Conservation (phyloP, 1,140 invertebrate species). For the Achatina immaculata region DNA sequence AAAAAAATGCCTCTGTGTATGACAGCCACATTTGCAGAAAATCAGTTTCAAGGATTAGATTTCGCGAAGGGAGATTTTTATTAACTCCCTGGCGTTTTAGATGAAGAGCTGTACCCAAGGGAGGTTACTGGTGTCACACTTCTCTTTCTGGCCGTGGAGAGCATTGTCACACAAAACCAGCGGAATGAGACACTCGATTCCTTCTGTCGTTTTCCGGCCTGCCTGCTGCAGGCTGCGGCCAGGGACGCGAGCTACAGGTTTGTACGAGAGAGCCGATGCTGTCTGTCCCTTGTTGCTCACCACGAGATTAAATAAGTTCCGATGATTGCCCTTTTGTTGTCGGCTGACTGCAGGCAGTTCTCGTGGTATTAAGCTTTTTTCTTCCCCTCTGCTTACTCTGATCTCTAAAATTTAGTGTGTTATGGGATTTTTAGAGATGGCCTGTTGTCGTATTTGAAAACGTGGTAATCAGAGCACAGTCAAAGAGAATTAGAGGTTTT, state of each 20-base stretch:
- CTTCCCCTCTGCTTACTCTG: background rate
- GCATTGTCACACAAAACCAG: background rate
- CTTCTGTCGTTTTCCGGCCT: conserved; percentile 1
- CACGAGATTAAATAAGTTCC: background rate
- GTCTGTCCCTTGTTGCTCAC: background rate
- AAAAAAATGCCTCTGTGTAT: background rate
- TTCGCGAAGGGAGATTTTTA: background rate
- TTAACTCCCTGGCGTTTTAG: conserved; percentile 26
- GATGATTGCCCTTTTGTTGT: background rate
- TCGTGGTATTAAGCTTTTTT: background rate
- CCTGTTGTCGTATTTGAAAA: no score
- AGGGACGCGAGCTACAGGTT: background rate
- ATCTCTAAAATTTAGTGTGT: background rate
- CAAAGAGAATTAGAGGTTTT: no score
- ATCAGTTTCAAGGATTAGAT: background rate
- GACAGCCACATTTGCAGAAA: background rate
- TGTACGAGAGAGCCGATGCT: background rate
- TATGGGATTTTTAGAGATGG: no score
- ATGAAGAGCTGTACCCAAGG: conserved; percentile 23
- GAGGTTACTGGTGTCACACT: conserved; percentile 11
- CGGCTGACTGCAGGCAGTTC: background rate
- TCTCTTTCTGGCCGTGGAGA: conserved; percentile 1
- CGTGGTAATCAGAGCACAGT: no score
- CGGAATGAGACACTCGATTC: background rate
- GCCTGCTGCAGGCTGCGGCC: background rate